Evolutionary conservation across 2,113 vertebrate species (phyloP), one percentile per base, ranked within the genome.

Genomic region (Andinoacara biseriatus): DNA sequence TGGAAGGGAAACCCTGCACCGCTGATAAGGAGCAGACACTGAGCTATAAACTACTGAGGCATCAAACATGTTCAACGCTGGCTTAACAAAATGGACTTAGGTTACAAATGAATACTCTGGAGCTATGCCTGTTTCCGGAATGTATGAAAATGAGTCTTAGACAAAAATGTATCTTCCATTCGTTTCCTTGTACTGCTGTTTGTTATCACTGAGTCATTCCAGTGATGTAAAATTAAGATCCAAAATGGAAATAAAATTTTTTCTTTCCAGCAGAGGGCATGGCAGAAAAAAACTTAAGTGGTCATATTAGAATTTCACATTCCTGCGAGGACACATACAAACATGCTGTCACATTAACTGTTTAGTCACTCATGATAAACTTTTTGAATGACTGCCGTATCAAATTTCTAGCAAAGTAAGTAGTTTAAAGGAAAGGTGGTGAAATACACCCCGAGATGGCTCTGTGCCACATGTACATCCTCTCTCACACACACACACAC

Each of bases 141-240:
- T 93, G 91, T 91, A 91, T 82, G 88, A 91, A 94, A 91, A 91
- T 84, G 89, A 60, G 9, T 82, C 10, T 78, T 43, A 62, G 33
- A 74, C 56, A 82, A 89, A 89, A 33, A n/a, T 57, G 8, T 10
- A 10, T 38, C 40, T 76, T 31, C 18, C 54, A 11, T 57, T 22
- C 10, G 5, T 43, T 57, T 17, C 13, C 14, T 5, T n/a, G 31
- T 15, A 26, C 24, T 62, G n/a, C 2, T 59, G 31, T 59, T 58
- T 13, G 3, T 46, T 62, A n/a, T 5, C 8, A 10, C 8, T 14
- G 15, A 54, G 43, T 57, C 24, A 29, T 14, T 2, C 8, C 46
- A 29, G 15, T 29, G n/a, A 31, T 0, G 40, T 18, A 31, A 77
- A 60, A 49, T 52, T 31, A 72, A 31, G 43, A 29, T n/a, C 9